These are phyloP conservation scores for Tor tambroides DNA, from an alignment of 2,113 vertebrate genomes.

Conservation along the genomic window DNA sequence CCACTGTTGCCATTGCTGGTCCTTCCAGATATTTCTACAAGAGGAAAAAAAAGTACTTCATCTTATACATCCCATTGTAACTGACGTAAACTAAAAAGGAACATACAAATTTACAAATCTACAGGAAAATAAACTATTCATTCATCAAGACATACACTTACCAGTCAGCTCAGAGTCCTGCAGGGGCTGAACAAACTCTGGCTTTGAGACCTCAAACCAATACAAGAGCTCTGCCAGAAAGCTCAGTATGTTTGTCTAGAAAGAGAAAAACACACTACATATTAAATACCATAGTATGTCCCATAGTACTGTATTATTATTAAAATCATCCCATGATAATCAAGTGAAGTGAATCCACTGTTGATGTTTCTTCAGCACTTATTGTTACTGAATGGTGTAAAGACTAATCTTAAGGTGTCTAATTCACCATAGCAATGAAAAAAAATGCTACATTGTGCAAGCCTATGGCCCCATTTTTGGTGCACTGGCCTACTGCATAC, in stretches of 20 bases:
- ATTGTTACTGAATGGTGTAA: not conserved
- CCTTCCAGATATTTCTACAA: slow-evolving; percentile 70
- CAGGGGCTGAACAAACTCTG: slow-evolving; percentile 85
- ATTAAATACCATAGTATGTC: not conserved
- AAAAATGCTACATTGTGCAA: not conserved
- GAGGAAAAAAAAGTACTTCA: not conserved
- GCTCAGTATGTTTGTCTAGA: slow-evolving; percentile 82
- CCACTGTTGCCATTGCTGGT: slow-evolving; percentile 63
- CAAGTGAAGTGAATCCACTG: not conserved
- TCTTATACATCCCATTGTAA: not conserved
- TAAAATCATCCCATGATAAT: not conserved
- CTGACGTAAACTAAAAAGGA: not conserved
- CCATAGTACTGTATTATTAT: too few relatives aligned
- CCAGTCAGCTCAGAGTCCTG: slow-evolving; percentile 74
- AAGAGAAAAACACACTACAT: slow-evolving; percentile 7
- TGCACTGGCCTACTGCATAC: not conserved
- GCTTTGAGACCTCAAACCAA: slow-evolving; percentile 87
- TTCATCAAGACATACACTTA: slow-evolving; percentile 52
- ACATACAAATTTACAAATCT: too few relatives aligned
- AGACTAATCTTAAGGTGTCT: not conserved
- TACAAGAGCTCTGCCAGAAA: slow-evolving; percentile 85
- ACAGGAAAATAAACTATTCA: not conserved
- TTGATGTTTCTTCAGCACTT: not conserved
- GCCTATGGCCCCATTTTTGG: not conserved
- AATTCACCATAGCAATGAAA: too few relatives aligned